Conservation (phyloP, 2,113 vertebrate species). For the Syrmaticus mikado region DNA sequence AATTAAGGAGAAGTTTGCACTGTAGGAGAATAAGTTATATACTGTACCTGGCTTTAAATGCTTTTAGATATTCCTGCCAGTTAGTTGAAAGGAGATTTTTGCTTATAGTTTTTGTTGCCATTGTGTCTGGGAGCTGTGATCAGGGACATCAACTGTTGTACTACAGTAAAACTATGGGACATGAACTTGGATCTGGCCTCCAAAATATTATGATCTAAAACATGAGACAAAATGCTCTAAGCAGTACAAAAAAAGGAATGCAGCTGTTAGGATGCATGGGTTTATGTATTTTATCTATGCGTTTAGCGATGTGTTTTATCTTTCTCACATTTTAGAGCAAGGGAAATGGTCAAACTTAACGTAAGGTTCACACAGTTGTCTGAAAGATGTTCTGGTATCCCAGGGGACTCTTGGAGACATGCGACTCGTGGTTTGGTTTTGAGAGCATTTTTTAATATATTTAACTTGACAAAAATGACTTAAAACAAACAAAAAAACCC, state of each 20-base stretch:
- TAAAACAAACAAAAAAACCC: neutral
- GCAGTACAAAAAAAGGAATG: neutral
- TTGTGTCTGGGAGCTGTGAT: neutral
- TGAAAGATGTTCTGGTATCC: neutral
- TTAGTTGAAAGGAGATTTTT: neutral
- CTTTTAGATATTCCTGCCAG: neutral
- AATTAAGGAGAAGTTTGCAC: neutral
- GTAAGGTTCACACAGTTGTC: neutral
- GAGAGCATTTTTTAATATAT: neutral
- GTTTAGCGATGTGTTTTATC: neutral
- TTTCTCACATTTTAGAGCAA: neutral
- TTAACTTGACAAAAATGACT: neutral
- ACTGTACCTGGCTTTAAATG: neutral
- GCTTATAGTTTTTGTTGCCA: neutral
- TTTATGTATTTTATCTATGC: neutral
- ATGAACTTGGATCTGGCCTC: neutral
- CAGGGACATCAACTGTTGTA: neutral
- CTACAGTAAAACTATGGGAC: neutral
- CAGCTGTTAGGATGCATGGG: neutral
- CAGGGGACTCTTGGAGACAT: neutral
- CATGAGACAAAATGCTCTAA: neutral
- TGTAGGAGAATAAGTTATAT: neutral
- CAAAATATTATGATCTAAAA: neutral
- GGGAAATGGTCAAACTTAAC: neutral
- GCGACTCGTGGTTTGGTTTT: neutral